Evolutionary conservation across 2,888 invertebrate genomes (phyloP).

Genomic region (Plebejus argus): DNA sequence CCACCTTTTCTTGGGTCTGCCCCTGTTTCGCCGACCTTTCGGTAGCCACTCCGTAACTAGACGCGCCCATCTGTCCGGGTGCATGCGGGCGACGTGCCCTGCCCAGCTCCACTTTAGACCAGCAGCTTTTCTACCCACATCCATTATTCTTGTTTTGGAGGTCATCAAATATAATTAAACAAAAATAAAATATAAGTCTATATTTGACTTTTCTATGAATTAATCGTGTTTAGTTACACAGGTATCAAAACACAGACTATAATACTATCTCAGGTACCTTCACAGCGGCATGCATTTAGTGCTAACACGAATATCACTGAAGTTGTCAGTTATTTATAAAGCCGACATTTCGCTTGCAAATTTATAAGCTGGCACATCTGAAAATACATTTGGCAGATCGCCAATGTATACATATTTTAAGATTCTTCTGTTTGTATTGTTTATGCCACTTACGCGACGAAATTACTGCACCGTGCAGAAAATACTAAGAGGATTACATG

Average conservation of each 20-base stretch:
- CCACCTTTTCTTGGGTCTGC: too few species aligned
- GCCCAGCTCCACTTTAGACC: too few species aligned
- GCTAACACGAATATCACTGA: not conserved
- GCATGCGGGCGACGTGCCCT: too few species aligned
- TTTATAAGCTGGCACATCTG: slow-evolving; percentile 40
- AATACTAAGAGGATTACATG: slow-evolving; percentile 41
- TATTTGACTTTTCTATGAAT: not conserved
- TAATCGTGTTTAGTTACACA: not conserved
- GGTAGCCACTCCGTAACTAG: too few species aligned
- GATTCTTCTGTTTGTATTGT: slow-evolving; percentile 42
- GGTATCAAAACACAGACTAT: too few species aligned
- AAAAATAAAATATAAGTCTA: too few species aligned
- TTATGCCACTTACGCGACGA: slow-evolving; percentile 42
- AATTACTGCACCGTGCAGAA: slow-evolving; percentile 43
- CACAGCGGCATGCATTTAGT: not conserved
- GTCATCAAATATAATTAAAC: too few species aligned
- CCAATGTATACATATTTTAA: slow-evolving; percentile 42
- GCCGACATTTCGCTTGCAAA: slow-evolving; percentile 26
- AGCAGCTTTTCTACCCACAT: too few species aligned
- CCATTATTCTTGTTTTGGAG: too few species aligned
- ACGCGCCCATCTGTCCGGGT: too few species aligned
- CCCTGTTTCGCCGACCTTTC: too few species aligned
- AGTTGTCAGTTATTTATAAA: slow-evolving; percentile 19
- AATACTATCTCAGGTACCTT: not conserved
- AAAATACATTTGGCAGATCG: slow-evolving; percentile 41